Base-by-base conservation (phyloP, 2,797 vertebrate species). In the Dendrocincla fuliginosa region DNA sequence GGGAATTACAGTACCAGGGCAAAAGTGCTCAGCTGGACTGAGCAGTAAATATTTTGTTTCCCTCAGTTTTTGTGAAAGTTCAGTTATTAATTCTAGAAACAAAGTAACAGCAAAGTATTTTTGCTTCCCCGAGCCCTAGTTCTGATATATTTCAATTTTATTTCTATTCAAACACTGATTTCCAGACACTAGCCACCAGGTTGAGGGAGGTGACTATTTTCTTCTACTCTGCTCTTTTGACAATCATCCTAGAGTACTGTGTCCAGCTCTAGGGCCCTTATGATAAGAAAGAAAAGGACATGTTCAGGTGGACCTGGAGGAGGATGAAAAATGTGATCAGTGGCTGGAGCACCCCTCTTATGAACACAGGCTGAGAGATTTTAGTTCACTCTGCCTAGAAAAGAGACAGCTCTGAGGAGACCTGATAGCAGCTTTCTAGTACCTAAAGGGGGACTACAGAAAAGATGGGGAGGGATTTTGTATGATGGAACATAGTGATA, bases 21-120 rank as follows among this genome's bases (percentile, higher is more conserved):
- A 91, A 57, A 84, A 90, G 61, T 46, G 19, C 27, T 63, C 75
- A 81, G 46, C n/a, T 91, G 39, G 39, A 61, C 47, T 50, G 41
- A 77, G 25, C 18, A 80, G n/a, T 87, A 95, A 93, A 89, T 82
- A 90, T 64, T 81, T 89, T 81, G 28, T 65, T 93, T 57, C 57
- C 24, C 56, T 71, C 73, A 25, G 33, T 18, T 87, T 89, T 91
- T 87, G 13, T 88, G 56, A 37, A 95, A 92, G 27, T 52, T 18
- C 28, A n/a, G 6, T 44, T 59, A 93, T 64, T 84, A 42, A 89
- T 53, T 80, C 30, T 59, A 85, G 87, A 84, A 90, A 13, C 17
- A 68, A 89, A 80, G 32, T 2, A 88, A 33, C 7, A 44, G 12
- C 18, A 79, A 87, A 87, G 63, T 13, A 80, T 63, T 92, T 90